These are phyloP conservation scores for Cantharis flavilabris DNA, from an alignment of 2,888 invertebrate species.

Conservation along the genomic window DNA sequence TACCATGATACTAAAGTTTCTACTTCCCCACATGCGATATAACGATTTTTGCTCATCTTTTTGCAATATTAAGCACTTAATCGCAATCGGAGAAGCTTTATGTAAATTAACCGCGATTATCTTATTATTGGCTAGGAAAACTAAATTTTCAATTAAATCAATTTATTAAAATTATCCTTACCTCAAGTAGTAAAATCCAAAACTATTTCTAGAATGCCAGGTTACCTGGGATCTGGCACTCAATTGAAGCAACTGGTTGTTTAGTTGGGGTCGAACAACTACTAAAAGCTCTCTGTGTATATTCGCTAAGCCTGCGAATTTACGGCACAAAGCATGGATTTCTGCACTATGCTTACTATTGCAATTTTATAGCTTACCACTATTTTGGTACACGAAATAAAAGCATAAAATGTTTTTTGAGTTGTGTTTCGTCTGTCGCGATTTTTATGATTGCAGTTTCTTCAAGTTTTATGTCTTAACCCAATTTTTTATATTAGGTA, in stretches of 20 bases:
- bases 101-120: not conserved
- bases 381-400: slow-evolving; percentile 14
- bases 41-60: not conserved
- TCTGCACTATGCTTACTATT: slow-evolving; percentile 22
- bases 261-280: slow-evolving; percentile 25
- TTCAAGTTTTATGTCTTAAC: slow-evolving; percentile 20
- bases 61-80: not conserved
- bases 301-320: slow-evolving; percentile 24
- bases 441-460: slow-evolving; percentile 13
- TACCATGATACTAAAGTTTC: not conserved
- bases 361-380: slow-evolving; percentile 21
- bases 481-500: slow-evolving; percentile 7
- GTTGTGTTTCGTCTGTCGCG: slow-evolving; percentile 10
- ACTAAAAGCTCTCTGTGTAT: slow-evolving; percentile 26
- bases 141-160: not conserved
- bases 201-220: not conserved
- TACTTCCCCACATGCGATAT: not conserved
- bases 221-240: slow-evolving; percentile 21
- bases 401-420: slow-evolving; percentile 12
- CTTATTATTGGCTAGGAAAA: not conserved
- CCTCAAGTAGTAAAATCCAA: not conserved
- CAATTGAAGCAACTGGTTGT: slow-evolving; percentile 31
- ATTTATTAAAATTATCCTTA: not conserved
- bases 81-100: not conserved
- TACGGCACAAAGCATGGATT: slow-evolving; percentile 25